A percentile compares a stretch with the other conserved stretches of the same genome.
Conservation (phyloP, 2,113 vertebrate genomes). For the Leucoraja erinaceus region DNA sequence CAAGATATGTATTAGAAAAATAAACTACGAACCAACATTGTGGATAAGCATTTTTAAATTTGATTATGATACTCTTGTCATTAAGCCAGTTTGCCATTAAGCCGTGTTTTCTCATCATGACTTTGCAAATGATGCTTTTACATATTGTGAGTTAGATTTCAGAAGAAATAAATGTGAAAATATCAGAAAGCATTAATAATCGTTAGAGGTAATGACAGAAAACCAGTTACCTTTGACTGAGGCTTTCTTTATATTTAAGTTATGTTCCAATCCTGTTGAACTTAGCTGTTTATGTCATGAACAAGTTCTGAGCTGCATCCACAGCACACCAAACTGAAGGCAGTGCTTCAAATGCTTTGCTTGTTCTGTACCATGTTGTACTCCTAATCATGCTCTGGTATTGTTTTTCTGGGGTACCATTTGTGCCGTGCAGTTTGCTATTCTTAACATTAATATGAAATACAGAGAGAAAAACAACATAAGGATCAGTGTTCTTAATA, state of each 20-base stretch:
- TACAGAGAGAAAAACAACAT: background rate
- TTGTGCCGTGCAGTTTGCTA: background rate
- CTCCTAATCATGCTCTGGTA: background rate
- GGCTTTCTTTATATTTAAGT: background rate
- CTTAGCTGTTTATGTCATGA: background rate
- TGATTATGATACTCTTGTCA: background rate
- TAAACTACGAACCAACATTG: background rate
- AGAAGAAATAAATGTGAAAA: background rate
- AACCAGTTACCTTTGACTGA: background rate
- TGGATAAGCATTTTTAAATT: background rate
- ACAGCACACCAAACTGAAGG: background rate
- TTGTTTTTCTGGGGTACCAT: background rate
- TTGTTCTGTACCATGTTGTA: background rate
- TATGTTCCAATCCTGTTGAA: slow-evolving; percentile 6
- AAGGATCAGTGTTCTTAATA: background rate
- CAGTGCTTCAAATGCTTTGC: background rate
- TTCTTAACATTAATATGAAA: background rate
- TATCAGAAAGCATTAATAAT: background rate
- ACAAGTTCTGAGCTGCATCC: background rate
- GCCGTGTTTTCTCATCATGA: background rate
- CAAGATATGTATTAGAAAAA: slow-evolving; percentile 4
- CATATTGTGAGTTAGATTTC: background rate
- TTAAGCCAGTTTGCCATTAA: background rate
- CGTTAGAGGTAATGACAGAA: background rate
- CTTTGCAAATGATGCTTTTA: background rate